Conservation (phyloP, 1,140 invertebrate genomes). For the Brachionus rotundiformis region DNA sequence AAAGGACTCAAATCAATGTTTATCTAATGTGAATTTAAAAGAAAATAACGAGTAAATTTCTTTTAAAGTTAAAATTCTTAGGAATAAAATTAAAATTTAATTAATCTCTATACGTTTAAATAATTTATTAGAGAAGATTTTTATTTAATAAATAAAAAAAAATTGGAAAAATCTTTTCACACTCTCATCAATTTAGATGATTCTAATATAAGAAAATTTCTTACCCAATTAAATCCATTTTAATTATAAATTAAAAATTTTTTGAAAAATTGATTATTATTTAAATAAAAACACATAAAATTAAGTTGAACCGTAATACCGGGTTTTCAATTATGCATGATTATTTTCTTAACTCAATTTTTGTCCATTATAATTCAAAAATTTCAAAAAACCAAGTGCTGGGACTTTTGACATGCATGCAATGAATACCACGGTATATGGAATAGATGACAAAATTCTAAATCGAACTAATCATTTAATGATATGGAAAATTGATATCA, state of each 20-base stretch:
- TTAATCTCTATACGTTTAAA: not conserved
- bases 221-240: not conserved
- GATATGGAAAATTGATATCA: not conserved
- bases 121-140: not conserved
- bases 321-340: conserved; percentile 9
- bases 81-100: no score
- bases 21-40: no score
- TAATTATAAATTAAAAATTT: not conserved
- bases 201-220: not conserved
- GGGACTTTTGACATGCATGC: not conserved
- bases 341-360: conserved; percentile 33
- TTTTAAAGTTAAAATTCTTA: no score
- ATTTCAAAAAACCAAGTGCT: conserved; percentile 14
- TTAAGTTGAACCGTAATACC: conserved; percentile 9
- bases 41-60: no score
- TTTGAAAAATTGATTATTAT: not conserved
- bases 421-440: conserved; percentile 5
- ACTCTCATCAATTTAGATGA: not conserved
- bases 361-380: not conserved
- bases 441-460: not conserved
- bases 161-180: not conserved
- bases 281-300: not conserved
- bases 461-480: conserved; percentile 12
- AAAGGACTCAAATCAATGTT: no score
- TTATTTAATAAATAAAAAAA: not conserved